A percentile compares a stretch with the other conserved stretches of the same genome.
Conservation (phyloP, 2,113 vertebrate genomes). For the Amphiprion percula region DNA sequence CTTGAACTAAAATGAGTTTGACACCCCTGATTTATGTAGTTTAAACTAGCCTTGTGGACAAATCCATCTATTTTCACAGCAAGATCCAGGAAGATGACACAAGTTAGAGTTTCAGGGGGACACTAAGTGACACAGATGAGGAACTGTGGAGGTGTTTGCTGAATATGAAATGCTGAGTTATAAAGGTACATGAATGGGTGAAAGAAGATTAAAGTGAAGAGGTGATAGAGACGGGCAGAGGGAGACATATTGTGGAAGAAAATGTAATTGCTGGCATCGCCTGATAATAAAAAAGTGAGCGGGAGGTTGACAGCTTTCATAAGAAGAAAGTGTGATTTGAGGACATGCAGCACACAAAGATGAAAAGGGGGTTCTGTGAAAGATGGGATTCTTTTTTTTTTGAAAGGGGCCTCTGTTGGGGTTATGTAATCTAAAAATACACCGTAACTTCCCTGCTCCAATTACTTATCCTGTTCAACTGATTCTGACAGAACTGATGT, state of each 20-base stretch:
- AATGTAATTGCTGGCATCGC: conserved; percentile 56
- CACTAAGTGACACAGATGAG: not conserved
- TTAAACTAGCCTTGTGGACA: not conserved
- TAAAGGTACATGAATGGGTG: not conserved
- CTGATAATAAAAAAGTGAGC: conserved; percentile 18
- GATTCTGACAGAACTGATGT: conserved; percentile 20
- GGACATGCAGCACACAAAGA: conserved; percentile 19
- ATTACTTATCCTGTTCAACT: conserved; percentile 14
- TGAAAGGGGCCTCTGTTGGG: conserved; percentile 3
- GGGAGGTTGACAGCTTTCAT: conserved; percentile 40
- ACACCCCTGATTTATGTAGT: not conserved
- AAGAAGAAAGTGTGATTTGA: conserved; percentile 21
- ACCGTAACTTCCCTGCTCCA: conserved; percentile 21
- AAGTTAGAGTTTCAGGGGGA: not conserved
- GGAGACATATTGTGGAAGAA: conserved; percentile 12
- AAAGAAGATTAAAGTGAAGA: conserved; percentile 4
- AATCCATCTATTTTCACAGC: conserved; percentile 9
- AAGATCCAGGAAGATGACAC: not conserved
- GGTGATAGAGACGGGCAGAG: conserved; percentile 2
- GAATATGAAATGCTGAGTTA: not conserved
- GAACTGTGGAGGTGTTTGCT: not conserved
- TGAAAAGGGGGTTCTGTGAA: not conserved
- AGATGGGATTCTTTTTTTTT: not conserved
- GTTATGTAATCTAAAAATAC: conserved; percentile 42
- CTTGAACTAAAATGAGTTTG: too few species aligned